Conservation (phyloP, 2,113 vertebrate genomes). For the Coptodon bakossiorum region DNA sequence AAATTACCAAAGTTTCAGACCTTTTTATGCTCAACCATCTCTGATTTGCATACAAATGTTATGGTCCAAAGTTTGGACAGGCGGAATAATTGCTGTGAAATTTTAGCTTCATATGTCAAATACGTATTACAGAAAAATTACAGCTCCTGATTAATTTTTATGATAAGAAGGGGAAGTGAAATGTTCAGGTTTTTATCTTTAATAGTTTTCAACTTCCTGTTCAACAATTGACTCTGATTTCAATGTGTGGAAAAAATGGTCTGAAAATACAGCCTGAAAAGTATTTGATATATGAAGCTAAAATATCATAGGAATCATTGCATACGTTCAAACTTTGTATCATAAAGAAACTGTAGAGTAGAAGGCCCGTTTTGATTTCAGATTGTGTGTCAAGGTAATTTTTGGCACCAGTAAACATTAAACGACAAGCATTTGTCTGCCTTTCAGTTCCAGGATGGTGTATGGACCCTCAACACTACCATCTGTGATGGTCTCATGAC, state of each 20-base stretch:
- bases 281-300: neutral
- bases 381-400: neutral
- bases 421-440: neutral
- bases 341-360: neutral
- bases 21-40: neutral
- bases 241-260: neutral
- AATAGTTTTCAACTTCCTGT: neutral
- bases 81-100: neutral
- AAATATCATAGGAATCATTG: neutral
- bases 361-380: neutral
- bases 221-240: neutral
- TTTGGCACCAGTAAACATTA: neutral
- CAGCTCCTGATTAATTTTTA: neutral
- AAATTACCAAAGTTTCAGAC: neutral
- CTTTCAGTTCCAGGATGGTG: conserved; percentile 84
- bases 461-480: conserved; percentile 79
- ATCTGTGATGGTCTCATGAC: conserved; percentile 89
- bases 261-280: neutral
- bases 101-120: neutral
- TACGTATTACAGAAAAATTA: neutral
- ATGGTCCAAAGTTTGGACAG: neutral
- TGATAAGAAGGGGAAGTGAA: neutral
- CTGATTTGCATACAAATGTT: neutral
- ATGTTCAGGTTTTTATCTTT: neutral
- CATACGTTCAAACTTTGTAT: neutral